These are phyloP conservation scores for Nixonia krombeini DNA, from an alignment of 1,140 invertebrate species.

Conservation along the genomic window DNA sequence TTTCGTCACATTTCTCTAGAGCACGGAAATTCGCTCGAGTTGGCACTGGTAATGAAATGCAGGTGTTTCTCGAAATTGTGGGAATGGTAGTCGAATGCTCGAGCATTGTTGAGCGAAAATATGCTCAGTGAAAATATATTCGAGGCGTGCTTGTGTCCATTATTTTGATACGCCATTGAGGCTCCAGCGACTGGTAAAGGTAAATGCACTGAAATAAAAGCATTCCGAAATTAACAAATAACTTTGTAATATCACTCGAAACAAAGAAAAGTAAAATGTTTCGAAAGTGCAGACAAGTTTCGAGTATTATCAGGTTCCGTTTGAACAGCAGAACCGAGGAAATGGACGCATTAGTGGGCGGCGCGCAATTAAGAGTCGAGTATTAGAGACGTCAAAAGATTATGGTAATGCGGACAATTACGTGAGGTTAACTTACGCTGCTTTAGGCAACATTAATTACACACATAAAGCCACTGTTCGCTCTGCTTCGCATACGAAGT, in stretches of 20 bases:
- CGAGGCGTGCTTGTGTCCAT: background rate
- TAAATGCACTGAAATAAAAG: too few relatives aligned
- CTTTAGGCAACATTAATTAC: conserved; percentile 48
- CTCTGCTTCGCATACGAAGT: conserved; percentile 39
- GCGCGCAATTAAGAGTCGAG: too few relatives aligned
- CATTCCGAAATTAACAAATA: background rate
- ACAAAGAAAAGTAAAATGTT: too few relatives aligned
- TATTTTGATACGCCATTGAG: too few relatives aligned
- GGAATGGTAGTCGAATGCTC: background rate
- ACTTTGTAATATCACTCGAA: too few relatives aligned
- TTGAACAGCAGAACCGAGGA: too few relatives aligned
- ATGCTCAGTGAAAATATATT: background rate
- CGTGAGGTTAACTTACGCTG: conserved; percentile 45
- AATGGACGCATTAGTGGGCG: too few relatives aligned
- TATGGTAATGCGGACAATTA: conserved; percentile 44
- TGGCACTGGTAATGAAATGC: background rate
- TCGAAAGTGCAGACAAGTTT: background rate
- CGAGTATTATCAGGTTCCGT: too few relatives aligned
- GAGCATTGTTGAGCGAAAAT: too few relatives aligned
- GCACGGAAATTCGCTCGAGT: background rate
- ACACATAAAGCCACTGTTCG: conserved; percentile 14
- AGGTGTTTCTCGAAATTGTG: background rate
- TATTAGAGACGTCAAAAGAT: conserved; percentile 41
- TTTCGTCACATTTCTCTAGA: too few relatives aligned
- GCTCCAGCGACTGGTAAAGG: too few relatives aligned